Conservation (phyloP, 2,797 vertebrate species). For the Mormyrus hasselquistii region DNA sequence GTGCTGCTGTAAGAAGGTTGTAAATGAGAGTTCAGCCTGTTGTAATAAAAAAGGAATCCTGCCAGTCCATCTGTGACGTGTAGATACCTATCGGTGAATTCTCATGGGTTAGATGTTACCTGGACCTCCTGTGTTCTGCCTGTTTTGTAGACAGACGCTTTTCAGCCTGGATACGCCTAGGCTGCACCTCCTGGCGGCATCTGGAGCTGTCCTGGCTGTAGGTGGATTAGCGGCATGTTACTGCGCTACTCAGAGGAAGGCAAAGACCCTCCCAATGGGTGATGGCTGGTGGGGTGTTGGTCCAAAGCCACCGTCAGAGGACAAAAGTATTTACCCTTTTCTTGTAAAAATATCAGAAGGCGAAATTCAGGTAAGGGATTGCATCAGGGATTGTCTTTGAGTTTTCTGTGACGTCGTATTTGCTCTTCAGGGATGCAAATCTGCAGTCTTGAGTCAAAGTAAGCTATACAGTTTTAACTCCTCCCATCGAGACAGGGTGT, state of each 20-base stretch:
- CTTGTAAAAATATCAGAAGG: conserved; percentile 64
- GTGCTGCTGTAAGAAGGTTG: neutral
- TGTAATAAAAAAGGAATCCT: neutral
- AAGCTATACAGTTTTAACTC: neutral
- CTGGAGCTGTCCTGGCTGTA: conserved; percentile 50
- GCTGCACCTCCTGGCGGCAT: conserved; percentile 44
- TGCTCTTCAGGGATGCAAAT: neutral
- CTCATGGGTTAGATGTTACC: neutral
- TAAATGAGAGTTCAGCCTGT: neutral
- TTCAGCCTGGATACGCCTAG: conserved; percentile 38
- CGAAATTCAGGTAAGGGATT: conserved; percentile 64
- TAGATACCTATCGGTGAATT: neutral
- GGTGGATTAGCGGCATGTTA: conserved; percentile 61
- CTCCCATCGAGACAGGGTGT: neutral
- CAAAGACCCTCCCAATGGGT: conserved; percentile 62
- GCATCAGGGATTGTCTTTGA: neutral
- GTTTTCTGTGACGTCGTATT: neutral
- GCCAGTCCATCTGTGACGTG: neutral
- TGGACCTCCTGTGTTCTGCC: neutral
- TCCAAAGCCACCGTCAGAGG: conserved; percentile 46
- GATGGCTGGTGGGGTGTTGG: conserved; percentile 79
- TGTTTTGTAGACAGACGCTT: conserved; percentile 46
- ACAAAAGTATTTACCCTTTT: conserved; percentile 64
- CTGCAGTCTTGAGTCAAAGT: neutral
- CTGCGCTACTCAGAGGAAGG: conserved; percentile 44